phyloP scores from a whole-genome alignment of 2,797 vertebrate species.

The Rhynchotus rufescens region DNA sequence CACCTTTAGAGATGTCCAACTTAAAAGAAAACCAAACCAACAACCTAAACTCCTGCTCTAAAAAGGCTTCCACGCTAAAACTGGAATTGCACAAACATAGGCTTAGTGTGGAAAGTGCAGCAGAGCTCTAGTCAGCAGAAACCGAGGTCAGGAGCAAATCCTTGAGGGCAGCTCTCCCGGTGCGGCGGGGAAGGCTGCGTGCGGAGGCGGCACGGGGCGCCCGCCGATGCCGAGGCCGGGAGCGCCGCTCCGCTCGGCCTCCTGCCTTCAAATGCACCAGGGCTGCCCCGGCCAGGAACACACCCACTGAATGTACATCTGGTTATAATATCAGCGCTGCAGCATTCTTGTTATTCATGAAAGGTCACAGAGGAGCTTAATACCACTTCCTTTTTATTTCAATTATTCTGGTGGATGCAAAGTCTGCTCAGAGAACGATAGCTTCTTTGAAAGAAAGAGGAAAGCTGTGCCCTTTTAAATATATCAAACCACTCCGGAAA shows the following conservation, averaged over 20 bases:
- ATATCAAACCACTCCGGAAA: not conserved
- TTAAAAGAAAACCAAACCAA: conserved; percentile 11
- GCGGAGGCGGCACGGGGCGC: not conserved
- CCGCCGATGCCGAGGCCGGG: conserved; percentile 43
- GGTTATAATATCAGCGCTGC: not conserved
- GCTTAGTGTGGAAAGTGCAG: conserved; percentile 38
- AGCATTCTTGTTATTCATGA: not conserved
- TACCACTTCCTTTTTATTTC: conserved; percentile 1
- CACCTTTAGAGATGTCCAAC: not conserved
- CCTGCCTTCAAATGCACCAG: not conserved
- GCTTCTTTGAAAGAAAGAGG: not conserved
- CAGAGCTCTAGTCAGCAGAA: conserved; percentile 36
- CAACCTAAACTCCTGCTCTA: not conserved
- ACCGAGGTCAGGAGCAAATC: conserved; percentile 27
- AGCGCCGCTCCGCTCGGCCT: not conserved
- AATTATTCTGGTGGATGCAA: not conserved
- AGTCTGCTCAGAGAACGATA: not conserved
- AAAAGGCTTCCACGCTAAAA: not conserved
- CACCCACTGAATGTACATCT: not conserved
- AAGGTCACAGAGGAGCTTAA: not conserved
- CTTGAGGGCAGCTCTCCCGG: conserved; percentile 60
- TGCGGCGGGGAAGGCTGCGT: conserved; percentile 34
- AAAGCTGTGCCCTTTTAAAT: conserved; percentile 12
- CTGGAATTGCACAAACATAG: conserved; percentile 57
- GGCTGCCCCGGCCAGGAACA: not conserved